A percentile compares a stretch with the other conserved stretches of the same genome.
Evolutionary conservation across 1,140 invertebrate genomes (phyloP).

Genomic region (Spodoptera frugiperda): DNA sequence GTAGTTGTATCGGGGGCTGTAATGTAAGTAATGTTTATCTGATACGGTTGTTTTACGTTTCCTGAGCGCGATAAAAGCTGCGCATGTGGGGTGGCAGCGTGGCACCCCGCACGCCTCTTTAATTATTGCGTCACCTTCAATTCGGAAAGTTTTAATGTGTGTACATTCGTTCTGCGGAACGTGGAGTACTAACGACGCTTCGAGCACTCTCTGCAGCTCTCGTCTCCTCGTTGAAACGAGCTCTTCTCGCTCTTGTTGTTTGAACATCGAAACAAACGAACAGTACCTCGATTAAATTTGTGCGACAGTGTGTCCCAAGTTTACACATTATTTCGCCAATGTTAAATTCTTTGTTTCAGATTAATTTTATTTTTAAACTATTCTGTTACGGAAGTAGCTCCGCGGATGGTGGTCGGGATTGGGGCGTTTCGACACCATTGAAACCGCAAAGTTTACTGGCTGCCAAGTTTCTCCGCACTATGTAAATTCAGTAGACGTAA

Average conservation of each 20-base stretch:
- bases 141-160: constrained; percentile 82
- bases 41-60: constrained; percentile 39
- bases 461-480: constrained; percentile 69
- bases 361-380: constrained; percentile 34
- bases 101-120: constrained; percentile 58
- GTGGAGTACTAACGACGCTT: constrained; percentile 71
- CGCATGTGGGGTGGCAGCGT: constrained; percentile 53
- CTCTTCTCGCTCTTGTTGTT: constrained; percentile 77
- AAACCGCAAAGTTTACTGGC: constrained; percentile 58
- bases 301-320: constrained; percentile 31
- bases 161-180: constrained; percentile 73
- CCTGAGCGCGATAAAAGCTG: constrained; percentile 50
- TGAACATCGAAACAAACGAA: constrained; percentile 77
- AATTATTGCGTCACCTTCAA: constrained; percentile 75
- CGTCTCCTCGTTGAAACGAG: constrained; percentile 65
- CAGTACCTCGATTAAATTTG: constrained; percentile 70
- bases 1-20: constrained; percentile 13
- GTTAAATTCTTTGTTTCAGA: constrained; percentile 37
- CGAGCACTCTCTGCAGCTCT: constrained; percentile 71
- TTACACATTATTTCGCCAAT: constrained; percentile 5
- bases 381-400: constrained; percentile 28
- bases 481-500: constrained; percentile 69
- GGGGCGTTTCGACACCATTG: constrained; percentile 53
- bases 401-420: constrained; percentile 36
- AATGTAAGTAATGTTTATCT: constrained; percentile 30